Percentiles rank a stretch among this genome's conserved stretches.
Evolutionary conservation across 2,888 invertebrate species (phyloP).

Genomic region (Caenorhabditis sp.): DNA sequence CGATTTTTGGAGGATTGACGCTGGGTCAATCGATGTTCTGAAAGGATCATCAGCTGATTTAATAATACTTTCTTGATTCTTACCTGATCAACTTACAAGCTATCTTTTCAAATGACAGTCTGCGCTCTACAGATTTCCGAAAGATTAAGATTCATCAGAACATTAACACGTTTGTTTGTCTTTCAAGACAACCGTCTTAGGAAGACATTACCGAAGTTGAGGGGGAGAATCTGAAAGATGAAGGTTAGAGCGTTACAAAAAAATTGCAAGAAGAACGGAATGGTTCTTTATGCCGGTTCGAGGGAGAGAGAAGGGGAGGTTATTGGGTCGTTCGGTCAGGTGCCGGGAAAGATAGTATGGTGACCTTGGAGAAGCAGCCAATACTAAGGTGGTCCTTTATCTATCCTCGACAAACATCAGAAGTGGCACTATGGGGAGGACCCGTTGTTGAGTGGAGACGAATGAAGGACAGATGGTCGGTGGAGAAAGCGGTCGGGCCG

Average conservation of each 20-base stretch:
- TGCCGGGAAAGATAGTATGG: neutral
- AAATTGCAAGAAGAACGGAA: neutral
- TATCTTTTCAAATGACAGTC: too few species aligned
- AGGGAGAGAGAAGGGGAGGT: conserved; percentile 4
- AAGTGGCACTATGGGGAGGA: neutral
- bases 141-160: too few species aligned
- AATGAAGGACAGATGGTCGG: neutral
- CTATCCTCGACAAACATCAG: conserved; percentile 13
- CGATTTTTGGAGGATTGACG: conserved; percentile 16
- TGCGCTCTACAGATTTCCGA: too few species aligned
- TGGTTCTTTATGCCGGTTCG: neutral
- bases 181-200: conserved; percentile 49
- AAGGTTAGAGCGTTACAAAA: neutral
- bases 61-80: neutral
- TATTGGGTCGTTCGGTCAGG: conserved; percentile 21
- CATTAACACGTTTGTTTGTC: too few species aligned
- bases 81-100: neutral
- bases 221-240: conserved; percentile 1
- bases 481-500: too few species aligned
- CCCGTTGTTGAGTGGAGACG: neutral
- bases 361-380: conserved; percentile 5
- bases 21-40: conserved; percentile 36
- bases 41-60: neutral
- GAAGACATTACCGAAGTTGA: conserved; percentile 47
- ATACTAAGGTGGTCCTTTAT: neutral